These are phyloP conservation scores for Rhea americana DNA, from an alignment of 2,113 vertebrate genomes.

Conservation along the genomic window DNA sequence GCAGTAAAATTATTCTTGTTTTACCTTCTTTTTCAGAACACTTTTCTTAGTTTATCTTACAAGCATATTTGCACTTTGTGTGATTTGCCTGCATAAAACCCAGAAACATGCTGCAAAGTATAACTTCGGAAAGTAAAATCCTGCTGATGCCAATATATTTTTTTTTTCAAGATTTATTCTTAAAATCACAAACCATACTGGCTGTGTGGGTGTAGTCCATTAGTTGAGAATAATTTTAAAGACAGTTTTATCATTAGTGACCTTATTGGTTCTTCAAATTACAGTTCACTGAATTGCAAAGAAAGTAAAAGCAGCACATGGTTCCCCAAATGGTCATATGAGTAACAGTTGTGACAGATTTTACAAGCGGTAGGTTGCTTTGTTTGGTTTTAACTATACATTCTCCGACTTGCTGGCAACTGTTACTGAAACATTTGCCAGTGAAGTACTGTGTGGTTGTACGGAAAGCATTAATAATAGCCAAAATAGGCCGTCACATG, in stretches of 20 bases:
- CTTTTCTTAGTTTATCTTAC: conserved; percentile 12
- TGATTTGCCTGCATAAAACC: neutral
- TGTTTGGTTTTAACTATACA: conserved; percentile 30
- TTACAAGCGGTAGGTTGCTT: neutral
- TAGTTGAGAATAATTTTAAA: neutral
- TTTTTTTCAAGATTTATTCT: neutral
- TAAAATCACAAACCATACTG: neutral
- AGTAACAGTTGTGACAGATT: neutral
- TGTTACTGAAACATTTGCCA: neutral
- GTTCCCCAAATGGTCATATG: neutral
- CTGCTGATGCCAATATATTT: neutral
- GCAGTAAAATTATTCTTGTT: neutral
- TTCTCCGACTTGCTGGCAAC: conserved; percentile 24
- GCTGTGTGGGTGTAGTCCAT: neutral
- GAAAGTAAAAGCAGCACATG: neutral
- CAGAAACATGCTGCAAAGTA: neutral
- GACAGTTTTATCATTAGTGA: neutral
- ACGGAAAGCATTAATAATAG: conserved; percentile 21
- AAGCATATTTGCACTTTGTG: conserved; percentile 17
- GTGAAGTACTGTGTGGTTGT: neutral
- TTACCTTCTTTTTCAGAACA: neutral
- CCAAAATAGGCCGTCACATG: neutral
- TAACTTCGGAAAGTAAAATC: neutral
- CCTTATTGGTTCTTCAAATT: neutral
- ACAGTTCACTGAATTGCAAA: neutral